These are phyloP conservation scores for Larimichthys polyactis DNA, from an alignment of 2,113 vertebrate species.

Conservation along the genomic window DNA sequence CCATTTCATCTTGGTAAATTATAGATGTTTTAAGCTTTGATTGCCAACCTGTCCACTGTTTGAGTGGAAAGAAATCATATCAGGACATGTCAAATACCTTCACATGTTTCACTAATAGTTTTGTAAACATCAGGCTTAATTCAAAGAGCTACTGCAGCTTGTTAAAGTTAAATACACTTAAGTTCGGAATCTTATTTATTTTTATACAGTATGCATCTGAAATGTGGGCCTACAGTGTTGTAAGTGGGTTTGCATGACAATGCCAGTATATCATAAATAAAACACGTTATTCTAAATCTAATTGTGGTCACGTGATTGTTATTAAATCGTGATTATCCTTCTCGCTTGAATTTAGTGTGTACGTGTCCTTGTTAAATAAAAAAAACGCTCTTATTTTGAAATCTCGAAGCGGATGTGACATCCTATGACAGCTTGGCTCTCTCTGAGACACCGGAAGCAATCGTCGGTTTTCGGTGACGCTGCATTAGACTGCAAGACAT, in stretches of 20 bases:
- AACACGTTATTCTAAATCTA: neutral
- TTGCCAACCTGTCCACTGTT: neutral
- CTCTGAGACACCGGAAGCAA: slow-evolving; percentile 76
- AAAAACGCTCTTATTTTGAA: slow-evolving; percentile 64
- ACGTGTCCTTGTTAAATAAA: neutral
- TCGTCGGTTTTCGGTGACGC: slow-evolving; percentile 82
- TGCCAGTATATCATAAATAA: neutral
- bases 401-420: slow-evolving; percentile 52
- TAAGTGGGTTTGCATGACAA: neutral
- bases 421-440: neutral
- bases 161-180: neutral
- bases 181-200: neutral
- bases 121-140: too few relatives aligned
- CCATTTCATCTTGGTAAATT: too few relatives aligned
- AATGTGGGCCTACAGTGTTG: neutral
- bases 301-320: too few relatives aligned
- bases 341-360: neutral
- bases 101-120: neutral
- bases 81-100: neutral
- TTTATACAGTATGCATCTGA: neutral
- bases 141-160: too few relatives aligned
- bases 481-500: slow-evolving; percentile 84
- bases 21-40: neutral
- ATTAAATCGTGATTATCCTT: neutral
- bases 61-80: neutral